A percentile compares a stretch with the other conserved stretches of the same genome.
These are phyloP conservation scores for Drosophila falleni DNA, from an alignment of 2,888 invertebrate genomes.

Conservation along the genomic window DNA sequence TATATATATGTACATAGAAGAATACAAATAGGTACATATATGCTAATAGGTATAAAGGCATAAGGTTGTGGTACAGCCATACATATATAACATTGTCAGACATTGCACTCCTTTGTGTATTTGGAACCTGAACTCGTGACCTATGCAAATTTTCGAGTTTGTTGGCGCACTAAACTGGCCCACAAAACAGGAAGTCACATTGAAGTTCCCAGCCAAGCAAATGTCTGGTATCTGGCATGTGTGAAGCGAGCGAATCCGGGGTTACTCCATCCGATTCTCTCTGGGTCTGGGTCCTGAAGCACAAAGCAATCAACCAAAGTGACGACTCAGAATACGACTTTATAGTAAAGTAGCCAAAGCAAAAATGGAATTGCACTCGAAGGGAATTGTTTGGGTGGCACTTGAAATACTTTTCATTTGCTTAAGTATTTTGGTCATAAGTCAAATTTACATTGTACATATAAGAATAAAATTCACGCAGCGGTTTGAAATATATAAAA, in stretches of 20 bases:
- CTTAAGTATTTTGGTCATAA: slow-evolving; percentile 8
- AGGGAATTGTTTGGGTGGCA: background rate
- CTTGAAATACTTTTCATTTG: slow-evolving; percentile 1
- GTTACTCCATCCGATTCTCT: slow-evolving; percentile 30
- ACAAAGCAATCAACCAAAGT: slow-evolving; percentile 62
- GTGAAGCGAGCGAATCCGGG: slow-evolving; percentile 12
- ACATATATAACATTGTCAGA: slow-evolving; percentile 62
- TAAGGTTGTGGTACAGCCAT: slow-evolving; percentile 10
- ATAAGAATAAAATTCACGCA: background rate
- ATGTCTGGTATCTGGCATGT: slow-evolving; percentile 34
- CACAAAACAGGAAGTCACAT: slow-evolving; percentile 77
- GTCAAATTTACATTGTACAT: background rate
- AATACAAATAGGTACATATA: slow-evolving; percentile 8
- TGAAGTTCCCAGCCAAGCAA: slow-evolving; percentile 65
- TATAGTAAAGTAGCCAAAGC: background rate
- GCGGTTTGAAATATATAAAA: background rate
- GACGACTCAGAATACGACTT: slow-evolving; percentile 22
- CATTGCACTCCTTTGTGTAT: slow-evolving; percentile 68
- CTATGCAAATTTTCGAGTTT: slow-evolving; percentile 79
- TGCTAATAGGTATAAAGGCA: slow-evolving; percentile 4
- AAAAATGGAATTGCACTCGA: background rate
- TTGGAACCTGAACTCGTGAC: slow-evolving; percentile 82
- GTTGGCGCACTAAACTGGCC: slow-evolving; percentile 63
- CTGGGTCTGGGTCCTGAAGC: slow-evolving; percentile 75
- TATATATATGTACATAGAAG: slow-evolving; percentile 38